Percentiles rank a stretch among this genome's conserved stretches.
phyloP scores from a whole-genome alignment of 1,140 invertebrate genomes.

The Heliconius eleuchia region DNA sequence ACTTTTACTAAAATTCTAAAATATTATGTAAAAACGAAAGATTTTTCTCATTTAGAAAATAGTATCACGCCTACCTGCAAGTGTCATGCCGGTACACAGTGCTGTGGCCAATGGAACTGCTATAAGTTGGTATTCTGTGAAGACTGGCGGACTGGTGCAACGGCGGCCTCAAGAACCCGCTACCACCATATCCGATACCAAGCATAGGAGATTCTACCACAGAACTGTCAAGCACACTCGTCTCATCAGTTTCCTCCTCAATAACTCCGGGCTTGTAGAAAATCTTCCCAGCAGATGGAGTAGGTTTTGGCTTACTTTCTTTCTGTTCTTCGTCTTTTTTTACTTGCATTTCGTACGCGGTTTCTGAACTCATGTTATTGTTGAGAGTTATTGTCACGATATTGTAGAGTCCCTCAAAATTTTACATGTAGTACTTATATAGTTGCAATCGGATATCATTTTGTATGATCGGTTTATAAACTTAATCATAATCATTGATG shows the following conservation, averaged over 20 bases:
- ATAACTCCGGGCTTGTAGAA: conserved; percentile 78
- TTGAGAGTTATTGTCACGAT: conserved; percentile 47
- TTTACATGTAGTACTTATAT: conserved; percentile 24
- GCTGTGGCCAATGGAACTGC: conserved; percentile 77
- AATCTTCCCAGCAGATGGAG: conserved; percentile 63
- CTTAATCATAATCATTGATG: conserved; percentile 29
- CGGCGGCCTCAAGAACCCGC: conserved; percentile 62
- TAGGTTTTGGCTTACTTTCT: conserved; percentile 50
- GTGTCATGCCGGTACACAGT: conserved; percentile 72
- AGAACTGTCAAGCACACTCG: conserved; percentile 72
- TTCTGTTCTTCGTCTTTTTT: conserved; percentile 56
- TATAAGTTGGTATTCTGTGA: conserved; percentile 76
- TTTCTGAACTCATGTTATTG: conserved; percentile 51
- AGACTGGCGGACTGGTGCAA: conserved; percentile 69
- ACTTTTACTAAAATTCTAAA: too few species aligned
- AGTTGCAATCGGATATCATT: conserved; percentile 30
- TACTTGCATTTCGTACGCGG: conserved; percentile 65
- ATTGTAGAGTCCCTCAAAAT: conserved; percentile 30
- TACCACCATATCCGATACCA: conserved; percentile 49
- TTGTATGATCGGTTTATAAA: conserved; percentile 3
- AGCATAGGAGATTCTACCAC: conserved; percentile 74
- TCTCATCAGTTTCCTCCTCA: conserved; percentile 77
- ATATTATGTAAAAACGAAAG: background rate
- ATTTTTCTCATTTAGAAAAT: background rate
- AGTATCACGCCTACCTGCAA: conserved; percentile 63